Base-by-base conservation (phyloP, 2,797 vertebrate species). In the Enteromius treurensis region DNA sequence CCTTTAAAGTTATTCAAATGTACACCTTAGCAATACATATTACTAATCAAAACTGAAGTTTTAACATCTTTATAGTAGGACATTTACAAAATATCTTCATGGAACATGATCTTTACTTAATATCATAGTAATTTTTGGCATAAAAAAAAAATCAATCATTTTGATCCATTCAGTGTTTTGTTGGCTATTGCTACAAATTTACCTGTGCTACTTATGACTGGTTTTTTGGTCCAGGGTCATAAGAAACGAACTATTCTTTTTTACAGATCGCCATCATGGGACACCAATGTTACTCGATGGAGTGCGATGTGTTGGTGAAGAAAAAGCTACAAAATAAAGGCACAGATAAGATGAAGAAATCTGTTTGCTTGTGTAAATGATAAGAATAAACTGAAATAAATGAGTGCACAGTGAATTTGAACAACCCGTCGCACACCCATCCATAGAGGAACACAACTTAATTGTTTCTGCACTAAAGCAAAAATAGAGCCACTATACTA, bases 251-350 rank as follows among this genome's bases (percentile, higher is more conserved):
- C 29, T 26, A 19, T 29, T 79, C 3, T 79, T 62, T 34, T 69
- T 80, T 40, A 65, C 80, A 98, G 97, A 97, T 85, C 95, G 95
- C 1, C 96, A 96, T 87, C 96, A 97, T 0, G 97, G 97, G 67
- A 97, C 97, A 0, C 97, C 97, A 0, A 96, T 97, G 97, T 92
- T 97, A 75, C 91, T 96, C 91, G 96, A 97, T 0, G 97, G 97
- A 0, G 96, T 98, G 80, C 94, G 91, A 83, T 97, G 96, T n/a
- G 83, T 97, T 37, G 95, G 95, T 0, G 89, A 94, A 0, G 95
- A 96, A 91, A 93, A 92, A 86, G 95, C 92, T n/a, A 92, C 95
- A 95, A 91, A 95, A 95, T 87, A 90, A 85, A 1, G 94, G 95
- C 74, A 95, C 91, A 89, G 96, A 95, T 8, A 96, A 94, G 90